Base-by-base conservation (phyloP, 2,888 invertebrate species). In the Disparrhopalites patrizii region DNA sequence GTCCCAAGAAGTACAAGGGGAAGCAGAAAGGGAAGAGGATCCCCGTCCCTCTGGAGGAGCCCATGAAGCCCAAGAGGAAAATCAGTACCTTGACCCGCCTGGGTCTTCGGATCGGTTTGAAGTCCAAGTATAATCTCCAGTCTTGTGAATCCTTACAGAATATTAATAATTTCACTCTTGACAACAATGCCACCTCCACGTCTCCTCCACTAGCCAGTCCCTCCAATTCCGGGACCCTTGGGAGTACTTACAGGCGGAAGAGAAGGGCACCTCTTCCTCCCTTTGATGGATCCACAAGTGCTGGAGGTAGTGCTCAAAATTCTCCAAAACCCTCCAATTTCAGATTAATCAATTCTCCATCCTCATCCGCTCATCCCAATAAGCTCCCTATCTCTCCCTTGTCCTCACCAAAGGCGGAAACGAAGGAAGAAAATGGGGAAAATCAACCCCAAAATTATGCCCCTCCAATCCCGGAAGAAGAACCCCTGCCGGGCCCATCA, bases 121-220 rank as follows among this genome's bases (percentile, higher is more conserved):
- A 75, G 67, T 71, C 67, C 18, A 75, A 75, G 58, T 75, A 75
- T 60, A 74, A 74, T 66, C 65, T 75, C 31, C 75, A 75, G 50
- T 74, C 74, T 8, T 75, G 75, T 57, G 75, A 75, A 36, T 71
- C 71, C 7, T 52, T 75, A 1, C 71, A 74, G 18, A 65, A 72
- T 52, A 52, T 65, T 33, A 23, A 23, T 27, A 52, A 65, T 10
- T 31, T 65, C 25, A 60, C 60, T 3, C 13, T 43, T n/a, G 23
- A 15, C 2, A 8, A 3, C 8, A 23, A 3, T 18, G 3, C 25
- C 1, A n/a, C 25, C 8, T 1, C 25, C 23, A 43, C 43, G n/a
- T 3, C 56, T 8, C n/a, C 23, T 50, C 18, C 52, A 27, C 10
- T 8, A 5, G 36, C 56, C 23, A 18, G 27, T 20, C 13, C 13